Percentiles rank a stretch among this genome's conserved stretches.
Evolutionary conservation across 2,888 invertebrate genomes (phyloP).

Genomic region (Pycnomerus fuliginosus): DNA sequence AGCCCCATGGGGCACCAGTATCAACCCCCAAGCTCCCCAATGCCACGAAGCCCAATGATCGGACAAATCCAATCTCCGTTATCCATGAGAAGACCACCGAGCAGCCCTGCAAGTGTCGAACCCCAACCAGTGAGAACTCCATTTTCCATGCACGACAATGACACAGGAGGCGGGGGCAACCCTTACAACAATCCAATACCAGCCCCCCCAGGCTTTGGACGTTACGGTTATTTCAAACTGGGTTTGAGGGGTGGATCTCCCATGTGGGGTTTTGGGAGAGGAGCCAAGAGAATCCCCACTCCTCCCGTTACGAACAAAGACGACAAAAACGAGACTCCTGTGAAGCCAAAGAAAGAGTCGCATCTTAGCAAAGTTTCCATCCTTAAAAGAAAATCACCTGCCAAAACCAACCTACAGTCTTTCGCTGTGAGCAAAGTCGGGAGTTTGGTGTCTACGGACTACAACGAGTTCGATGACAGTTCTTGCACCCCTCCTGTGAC

Average conservation of each 20-base stretch:
- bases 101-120: constrained; percentile 59
- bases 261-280: constrained; percentile 60
- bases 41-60: constrained; percentile 53
- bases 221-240: constrained; percentile 61
- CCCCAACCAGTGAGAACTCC: constrained; percentile 11
- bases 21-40: constrained; percentile 53
- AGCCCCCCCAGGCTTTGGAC: constrained; percentile 59
- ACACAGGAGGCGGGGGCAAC: constrained; percentile 57
- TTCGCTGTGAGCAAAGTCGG: constrained; percentile 50
- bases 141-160: constrained; percentile 12
- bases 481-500: constrained; percentile 60
- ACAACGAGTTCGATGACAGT: constrained; percentile 61
- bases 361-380: constrained; percentile 60
- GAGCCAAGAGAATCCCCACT: constrained; percentile 48
- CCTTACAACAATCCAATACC: constrained; percentile 62
- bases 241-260: constrained; percentile 68
- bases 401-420: constrained; percentile 47
- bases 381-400: constrained; percentile 57
- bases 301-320: constrained; percentile 31
- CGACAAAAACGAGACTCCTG: constrained; percentile 3
- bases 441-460: constrained; percentile 60
- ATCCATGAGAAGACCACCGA: constrained; percentile 58
- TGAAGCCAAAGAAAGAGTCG: constrained; percentile 52
- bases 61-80: constrained; percentile 54
- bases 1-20: constrained; percentile 57